Base-by-base conservation (phyloP, 2,797 vertebrate genomes). In the Cuniculus paca region DNA sequence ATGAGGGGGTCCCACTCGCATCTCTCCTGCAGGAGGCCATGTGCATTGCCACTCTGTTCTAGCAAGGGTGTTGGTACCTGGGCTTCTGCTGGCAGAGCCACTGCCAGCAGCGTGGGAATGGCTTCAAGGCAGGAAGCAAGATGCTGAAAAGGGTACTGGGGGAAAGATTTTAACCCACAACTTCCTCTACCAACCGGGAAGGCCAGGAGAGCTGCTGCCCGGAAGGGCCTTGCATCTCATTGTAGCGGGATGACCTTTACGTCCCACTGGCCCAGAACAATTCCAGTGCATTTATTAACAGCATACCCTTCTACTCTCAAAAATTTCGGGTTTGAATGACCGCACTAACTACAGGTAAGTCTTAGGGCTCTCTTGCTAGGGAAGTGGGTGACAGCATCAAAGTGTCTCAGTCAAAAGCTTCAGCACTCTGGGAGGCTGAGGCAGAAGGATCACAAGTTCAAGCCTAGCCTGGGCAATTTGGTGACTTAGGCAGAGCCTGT, bases 51-150 rank as follows among this genome's bases (percentile, higher is more conserved):
- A 22, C n/a, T 10, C 63, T 82, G 31, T 52, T 39, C n/a, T 20
- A 56, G 52, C 72, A 77, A 70, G 52, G 16, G 20, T 31, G 63
- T 17, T 4, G 70, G 34, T 24, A 19, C 36, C 52, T 50, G 16
- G 34, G 14, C 42, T 56, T 87, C 90, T 61, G 45, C 7, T 34
- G 45, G 65, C 17, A 78, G 34, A 91, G 52, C n/a, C 83, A 65
- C 65, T 88, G 63, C 74, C 50, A n/a, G 68, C 2, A 45, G 42
- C 56, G 54, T 48, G 34, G 19, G n/a, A 19, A 36, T 1, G 19
- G 34, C 52, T 56, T 74, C 63, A 31, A 83, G 88, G 80, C 63
- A 93, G 31, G 39, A 93, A 84, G 90, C 34, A 54, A 82, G 58
- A 90, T 36, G 48, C 6, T 13, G 31, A 50, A 12, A 36, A 80